Evolutionary conservation across 2,797 vertebrate species (phyloP), one percentile per base, ranked within the genome.

Genomic region (Australoheros facetus): DNA sequence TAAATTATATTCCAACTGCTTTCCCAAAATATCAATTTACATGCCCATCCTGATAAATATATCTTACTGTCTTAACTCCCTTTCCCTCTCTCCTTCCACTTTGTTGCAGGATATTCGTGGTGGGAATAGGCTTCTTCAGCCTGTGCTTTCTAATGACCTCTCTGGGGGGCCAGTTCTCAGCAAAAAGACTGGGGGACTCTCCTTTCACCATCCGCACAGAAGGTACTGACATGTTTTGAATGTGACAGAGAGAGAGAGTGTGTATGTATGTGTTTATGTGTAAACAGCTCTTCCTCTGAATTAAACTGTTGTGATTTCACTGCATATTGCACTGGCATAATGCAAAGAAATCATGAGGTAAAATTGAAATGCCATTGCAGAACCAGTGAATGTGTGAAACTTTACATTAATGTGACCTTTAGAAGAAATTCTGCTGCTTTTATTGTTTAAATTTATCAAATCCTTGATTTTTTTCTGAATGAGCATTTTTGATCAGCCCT

Each of bases 81-180:
- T 78, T 85, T 83, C 60, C 56, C 54, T 37, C 78, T 86, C 73
- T 83, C 77, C 79, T 84, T 57, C 56, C 70, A 48, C 26, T 91
- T 76, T 94, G 82, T 89, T 2, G 0, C 95, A 98, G 96, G 95
- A 96, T 99, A 88, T 98, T 98, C 23, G 95, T 98, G 92, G 96
- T 97, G 92, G 97, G 97, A 81, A 96, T 97, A 48, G 97, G 97
- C 91, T 98, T 98, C 96, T 98, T 98, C 95, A 98, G 97, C 4
- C 95, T 98, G 81, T 98, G 97, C 93, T 98, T 98, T 95, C 96
- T 98, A 91, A 98, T 98, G 97, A 98, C 97, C 0, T 98, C 97
- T 32, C 95, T 98, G 88, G 97, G 97, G 88, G 97, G 97, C 66
- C 97, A 98, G 93, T 97, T 98, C 93, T 98, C 97, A 12, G 94